Evolutionary conservation across 2,797 vertebrate genomes (phyloP).

Genomic region (Tiaroga cobitis): DNA sequence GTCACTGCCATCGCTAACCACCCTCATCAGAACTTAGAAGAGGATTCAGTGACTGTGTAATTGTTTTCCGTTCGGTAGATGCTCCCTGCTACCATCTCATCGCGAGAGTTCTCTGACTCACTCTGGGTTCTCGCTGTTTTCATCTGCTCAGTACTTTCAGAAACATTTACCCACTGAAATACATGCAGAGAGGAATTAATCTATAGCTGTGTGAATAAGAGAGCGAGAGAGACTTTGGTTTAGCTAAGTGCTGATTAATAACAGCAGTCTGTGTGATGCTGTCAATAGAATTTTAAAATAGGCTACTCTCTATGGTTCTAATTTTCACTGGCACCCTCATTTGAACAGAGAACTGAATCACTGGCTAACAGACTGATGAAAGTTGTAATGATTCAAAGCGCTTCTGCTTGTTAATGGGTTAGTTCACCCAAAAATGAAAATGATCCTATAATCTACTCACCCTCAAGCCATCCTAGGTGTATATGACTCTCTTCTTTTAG

Average conservation of each 20-base stretch:
- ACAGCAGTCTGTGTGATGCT: not conserved
- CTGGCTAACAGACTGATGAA: constrained; percentile 13
- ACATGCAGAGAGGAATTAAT: not conserved
- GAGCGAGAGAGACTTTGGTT: not conserved
- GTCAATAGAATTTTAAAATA: not conserved
- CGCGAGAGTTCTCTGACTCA: constrained; percentile 72
- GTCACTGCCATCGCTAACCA: constrained; percentile 75
- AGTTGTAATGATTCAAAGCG: not conserved
- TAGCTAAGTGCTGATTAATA: not conserved
- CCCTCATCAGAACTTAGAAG: constrained; percentile 79
- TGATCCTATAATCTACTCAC: too few relatives aligned
- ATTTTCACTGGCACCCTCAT: not conserved
- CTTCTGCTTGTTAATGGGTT: not conserved
- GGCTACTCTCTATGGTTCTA: not conserved
- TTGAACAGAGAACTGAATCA: constrained; percentile 25
- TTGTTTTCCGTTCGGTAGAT: constrained; percentile 79
- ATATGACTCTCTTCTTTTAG: too few relatives aligned
- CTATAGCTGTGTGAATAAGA: not conserved
- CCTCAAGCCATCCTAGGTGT: too few relatives aligned
- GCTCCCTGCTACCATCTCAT: constrained; percentile 68
- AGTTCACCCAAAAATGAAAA: not conserved
- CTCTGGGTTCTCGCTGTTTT: not conserved
- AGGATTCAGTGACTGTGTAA: constrained; percentile 82
- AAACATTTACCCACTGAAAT: constrained; percentile 5
- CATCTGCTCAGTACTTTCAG: not conserved